These are phyloP conservation scores for Cardiocondyla obscurior DNA, from an alignment of 1,140 invertebrate species.

Conservation along the genomic window DNA sequence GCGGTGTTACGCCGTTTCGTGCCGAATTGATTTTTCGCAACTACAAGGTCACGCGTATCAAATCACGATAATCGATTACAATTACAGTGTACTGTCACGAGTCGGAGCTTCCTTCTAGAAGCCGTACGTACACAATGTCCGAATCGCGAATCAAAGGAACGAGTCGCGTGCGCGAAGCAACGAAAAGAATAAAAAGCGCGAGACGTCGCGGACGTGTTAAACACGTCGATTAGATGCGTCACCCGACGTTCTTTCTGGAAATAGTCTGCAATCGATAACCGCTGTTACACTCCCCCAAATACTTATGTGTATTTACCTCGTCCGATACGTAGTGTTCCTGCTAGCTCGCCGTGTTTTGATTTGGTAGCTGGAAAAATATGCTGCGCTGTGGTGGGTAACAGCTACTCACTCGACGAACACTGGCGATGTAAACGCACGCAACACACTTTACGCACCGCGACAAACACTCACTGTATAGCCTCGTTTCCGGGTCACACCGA, in stretches of 20 bases:
- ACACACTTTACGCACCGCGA: not conserved
- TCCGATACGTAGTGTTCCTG: not conserved
- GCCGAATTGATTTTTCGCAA: not conserved
- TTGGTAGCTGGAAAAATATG: too few species aligned
- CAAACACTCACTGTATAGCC: not conserved
- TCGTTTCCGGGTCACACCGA: too few species aligned
- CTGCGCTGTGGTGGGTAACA: not conserved
- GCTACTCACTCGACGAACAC: not conserved
- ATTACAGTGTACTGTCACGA: not conserved
- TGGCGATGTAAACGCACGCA: not conserved
- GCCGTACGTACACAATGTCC: not conserved
- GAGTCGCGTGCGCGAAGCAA: not conserved
- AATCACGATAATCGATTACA: not conserved
- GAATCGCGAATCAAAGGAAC: not conserved
- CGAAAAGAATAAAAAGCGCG: not conserved
- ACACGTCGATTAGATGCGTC: conserved; percentile 67
- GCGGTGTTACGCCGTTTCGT: not conserved
- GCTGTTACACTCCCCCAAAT: conserved; percentile 50
- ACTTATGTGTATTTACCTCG: conserved; percentile 62
- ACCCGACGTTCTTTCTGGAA: conserved; percentile 71
- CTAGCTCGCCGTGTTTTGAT: not conserved
- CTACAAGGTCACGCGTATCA: not conserved
- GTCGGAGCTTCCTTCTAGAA: not conserved
- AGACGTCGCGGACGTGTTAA: not conserved
- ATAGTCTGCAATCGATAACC: conserved; percentile 72